Evolutionary conservation across 2,797 vertebrate species (phyloP).

Genomic region (Sebastes minor): DNA sequence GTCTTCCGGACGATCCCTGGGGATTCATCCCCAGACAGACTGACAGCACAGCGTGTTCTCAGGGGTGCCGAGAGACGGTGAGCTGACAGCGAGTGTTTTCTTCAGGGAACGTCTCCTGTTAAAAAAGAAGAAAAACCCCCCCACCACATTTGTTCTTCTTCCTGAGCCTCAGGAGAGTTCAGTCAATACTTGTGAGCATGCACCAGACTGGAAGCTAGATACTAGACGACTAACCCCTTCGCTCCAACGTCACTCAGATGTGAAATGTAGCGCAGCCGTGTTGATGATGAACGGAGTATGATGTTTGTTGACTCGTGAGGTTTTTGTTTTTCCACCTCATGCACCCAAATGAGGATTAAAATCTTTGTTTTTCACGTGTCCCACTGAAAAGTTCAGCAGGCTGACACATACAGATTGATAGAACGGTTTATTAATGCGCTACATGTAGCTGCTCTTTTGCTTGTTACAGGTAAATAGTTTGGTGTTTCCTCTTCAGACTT

Average conservation of each 20-base stretch:
- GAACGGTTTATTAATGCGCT: background rate
- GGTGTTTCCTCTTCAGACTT: accelerated
- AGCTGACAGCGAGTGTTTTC: slow-evolving; percentile 22
- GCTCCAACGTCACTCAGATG: slow-evolving; percentile 9
- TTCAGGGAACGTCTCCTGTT: slow-evolving; percentile 1
- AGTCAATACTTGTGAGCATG: slow-evolving; percentile 15
- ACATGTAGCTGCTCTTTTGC: background rate
- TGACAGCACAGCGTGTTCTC: slow-evolving; percentile 40
- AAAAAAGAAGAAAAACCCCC: background rate
- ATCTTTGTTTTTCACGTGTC: slow-evolving; percentile 7
- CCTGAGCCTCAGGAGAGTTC: slow-evolving; percentile 13
- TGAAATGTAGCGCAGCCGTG: slow-evolving; percentile 32
- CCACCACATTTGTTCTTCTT: slow-evolving; percentile 21
- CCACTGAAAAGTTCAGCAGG: background rate
- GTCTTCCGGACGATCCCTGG: slow-evolving; percentile 26
- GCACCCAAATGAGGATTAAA: slow-evolving; percentile 7
- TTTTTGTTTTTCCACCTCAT: slow-evolving; percentile 22
- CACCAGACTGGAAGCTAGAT: background rate
- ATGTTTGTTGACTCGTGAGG: slow-evolving; percentile 14
- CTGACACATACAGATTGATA: background rate
- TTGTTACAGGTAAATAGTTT: background rate
- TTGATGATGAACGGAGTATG: slow-evolving; percentile 11
- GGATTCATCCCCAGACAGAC: slow-evolving; percentile 30
- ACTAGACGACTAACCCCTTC: background rate
- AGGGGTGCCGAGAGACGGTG: slow-evolving; percentile 4